Base-by-base conservation (phyloP, 2,888 invertebrate species). In the Chirona hameri region DNA sequence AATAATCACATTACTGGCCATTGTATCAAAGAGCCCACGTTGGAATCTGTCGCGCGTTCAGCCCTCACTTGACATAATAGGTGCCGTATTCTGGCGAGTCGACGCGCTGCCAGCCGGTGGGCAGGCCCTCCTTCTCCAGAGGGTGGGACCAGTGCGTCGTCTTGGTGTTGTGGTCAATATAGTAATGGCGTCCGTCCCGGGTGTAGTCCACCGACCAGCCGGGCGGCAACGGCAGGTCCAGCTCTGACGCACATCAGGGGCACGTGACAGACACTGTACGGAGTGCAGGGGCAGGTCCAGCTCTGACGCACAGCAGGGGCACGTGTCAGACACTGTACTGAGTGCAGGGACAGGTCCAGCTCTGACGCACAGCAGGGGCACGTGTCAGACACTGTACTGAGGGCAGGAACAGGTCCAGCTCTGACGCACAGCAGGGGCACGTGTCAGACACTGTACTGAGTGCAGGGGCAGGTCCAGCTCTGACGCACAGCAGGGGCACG, bases 111-210 rank as follows among this genome's bases (percentile, higher is more conserved):
- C 99, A 99, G 0, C 98, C 98, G 31, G 96, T 95, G 0, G 98
- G 98, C 83, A 99, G 89, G 57, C 94, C 95, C 88, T 95, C 98
- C 86, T 96, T 93, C 88, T 97, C 97, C 79, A 98, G 89, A 0
- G 99, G 99, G 90, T 99, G 99, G 82, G 97, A 97, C 99, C 99
- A 99, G 90, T 99, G 98, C 1, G 99, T 99, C 1, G 99, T 98
- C 90, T 98, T 97, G 0, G 98, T 99, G 88, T 98, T 98, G 89
- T 99, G 98, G 89, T 99, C 99, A 87, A 99, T 97, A 88, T 98
- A 99, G 90, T 98, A 98, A 57, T 81, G 84, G 83, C 97, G 91
- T 0, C 98, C 98, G 82, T 97, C 91, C 84, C 97, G 90, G 1
- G 99, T 99, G 87, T 95, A 96, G 89, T 98, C 98, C 0, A 98